Percentiles rank a stretch among this genome's conserved stretches.
Evolutionary conservation across 2,888 invertebrate species (phyloP).

Genomic region (Chymomyza procnemis): DNA sequence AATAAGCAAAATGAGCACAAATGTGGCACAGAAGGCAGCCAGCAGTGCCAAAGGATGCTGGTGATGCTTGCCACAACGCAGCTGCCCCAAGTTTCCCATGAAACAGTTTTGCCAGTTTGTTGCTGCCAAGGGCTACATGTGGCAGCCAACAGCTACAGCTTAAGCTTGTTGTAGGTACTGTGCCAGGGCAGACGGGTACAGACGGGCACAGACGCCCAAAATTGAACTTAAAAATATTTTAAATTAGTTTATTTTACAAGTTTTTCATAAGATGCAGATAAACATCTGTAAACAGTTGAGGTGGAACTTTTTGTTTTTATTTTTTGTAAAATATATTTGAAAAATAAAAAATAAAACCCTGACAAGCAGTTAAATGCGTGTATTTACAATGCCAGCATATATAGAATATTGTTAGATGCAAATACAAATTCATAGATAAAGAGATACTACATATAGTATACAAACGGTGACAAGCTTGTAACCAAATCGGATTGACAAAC

Average conservation of each 20-base stretch:
- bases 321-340: neutral
- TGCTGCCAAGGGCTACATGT: neutral
- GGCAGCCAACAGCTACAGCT: neutral
- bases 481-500: constrained; percentile 52
- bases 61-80: neutral
- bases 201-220: neutral
- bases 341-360: constrained; percentile 2
- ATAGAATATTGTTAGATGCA: constrained; percentile 45
- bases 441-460: constrained; percentile 29
- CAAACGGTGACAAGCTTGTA: constrained; percentile 35
- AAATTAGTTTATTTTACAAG: neutral
- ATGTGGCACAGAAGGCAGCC: constrained; percentile 39
- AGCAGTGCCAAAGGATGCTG: neutral
- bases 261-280: constrained; percentile 38
- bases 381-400: constrained; percentile 32
- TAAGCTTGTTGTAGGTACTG: neutral
- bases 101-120: neutral
- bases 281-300: neutral
- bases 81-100: constrained; percentile 36
- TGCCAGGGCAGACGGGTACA: neutral
- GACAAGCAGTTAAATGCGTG: constrained; percentile 43
- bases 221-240: neutral
- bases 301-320: neutral
- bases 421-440: constrained; percentile 45
- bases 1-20: constrained; percentile 30